Evolutionary conservation across 2,888 invertebrate genomes (phyloP).

Genomic region (Sycophila texana): DNA sequence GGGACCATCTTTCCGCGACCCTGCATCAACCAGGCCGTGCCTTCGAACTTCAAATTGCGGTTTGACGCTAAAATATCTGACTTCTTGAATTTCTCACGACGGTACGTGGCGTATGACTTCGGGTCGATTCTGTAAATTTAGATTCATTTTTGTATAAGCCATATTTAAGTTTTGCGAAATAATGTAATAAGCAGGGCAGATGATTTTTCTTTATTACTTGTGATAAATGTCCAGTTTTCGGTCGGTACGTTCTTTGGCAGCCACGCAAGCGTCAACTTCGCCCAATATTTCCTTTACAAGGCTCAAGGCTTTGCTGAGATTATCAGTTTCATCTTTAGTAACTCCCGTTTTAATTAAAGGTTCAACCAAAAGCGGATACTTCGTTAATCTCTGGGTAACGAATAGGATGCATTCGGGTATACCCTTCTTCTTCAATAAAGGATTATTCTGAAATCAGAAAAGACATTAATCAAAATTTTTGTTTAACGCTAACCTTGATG

Average conservation of each 20-base stretch:
- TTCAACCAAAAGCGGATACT: conserved; percentile 94
- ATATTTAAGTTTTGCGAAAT: background rate
- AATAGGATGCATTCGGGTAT: conserved; percentile 96
- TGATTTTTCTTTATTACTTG: conserved; percentile 66
- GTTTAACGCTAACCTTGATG: background rate
- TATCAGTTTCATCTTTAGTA: conserved; percentile 88
- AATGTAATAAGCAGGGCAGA: background rate
- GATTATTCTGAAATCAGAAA: conserved; percentile 79
- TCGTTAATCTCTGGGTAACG: conserved; percentile 95
- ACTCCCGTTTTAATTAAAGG: conserved; percentile 93
- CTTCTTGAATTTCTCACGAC: conserved; percentile 94
- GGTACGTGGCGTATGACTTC: conserved; percentile 90
- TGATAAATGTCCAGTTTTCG: conserved; percentile 94
- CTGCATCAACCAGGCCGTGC: conserved; percentile 92
- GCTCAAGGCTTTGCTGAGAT: conserved; percentile 86
- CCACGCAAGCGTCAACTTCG: conserved; percentile 94
- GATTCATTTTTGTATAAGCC: background rate
- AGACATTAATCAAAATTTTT: background rate
- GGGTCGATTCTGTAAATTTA: conserved; percentile 85
- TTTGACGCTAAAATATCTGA: conserved; percentile 91
- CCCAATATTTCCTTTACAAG: conserved; percentile 92
- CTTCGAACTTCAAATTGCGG: conserved; percentile 91
- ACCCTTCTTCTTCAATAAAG: conserved; percentile 93
- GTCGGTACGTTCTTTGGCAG: conserved; percentile 92
- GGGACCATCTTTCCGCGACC: conserved; percentile 93